Base-by-base conservation (phyloP, 2,888 invertebrate genomes). In the Oligia latruncula region DNA sequence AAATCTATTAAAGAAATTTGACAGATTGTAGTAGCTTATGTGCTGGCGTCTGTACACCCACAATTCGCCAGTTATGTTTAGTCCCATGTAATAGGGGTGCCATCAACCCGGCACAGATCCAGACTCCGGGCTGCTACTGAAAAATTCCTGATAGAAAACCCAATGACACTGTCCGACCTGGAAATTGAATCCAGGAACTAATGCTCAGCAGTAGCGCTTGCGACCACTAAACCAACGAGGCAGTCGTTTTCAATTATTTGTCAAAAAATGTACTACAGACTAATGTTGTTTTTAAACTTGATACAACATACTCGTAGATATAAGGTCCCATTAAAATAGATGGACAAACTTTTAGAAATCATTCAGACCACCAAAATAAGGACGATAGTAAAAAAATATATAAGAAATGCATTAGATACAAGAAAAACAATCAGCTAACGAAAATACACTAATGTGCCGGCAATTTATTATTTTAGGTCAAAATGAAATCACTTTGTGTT, bases 211-310 rank as follows among this genome's bases (percentile, higher is more conserved):
- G 15, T 29, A 29, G 8, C 6, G 29, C 15, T 15, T 15, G 15
- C 29, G 6, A 62, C 62, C 35, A 64, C 35, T 64, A 35, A 0
- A 8, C 49, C 49, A 68, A 49, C 20, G 0, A 49, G 9, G 29
- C 29, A 68, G 29, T 68, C 72, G 62, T 74, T 79, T 71, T 29
- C 15, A 43, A 79, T 79, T 67, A 68, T 73, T 74, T n/a, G 17
- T 4, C 15, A 55, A n/a, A 49, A 55, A 71, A 70, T 71, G 15
- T 58, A 64, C 11, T 58, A 64, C 11, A 55, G 15, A 15, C 15
- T 11, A 43, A 17, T 40, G 17, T 73, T 49, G 29, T 81, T 73
- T n/a, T 35, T 3, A 58, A 58, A 65, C 2, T 46, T 15, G 0
- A 29, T 13, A 66, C 9, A 23, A 62, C 15, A 62, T 74, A n/a